These are phyloP conservation scores for Macrobrachium nipponense DNA, from an alignment of 1,140 invertebrate genomes.

Conservation along the genomic window DNA sequence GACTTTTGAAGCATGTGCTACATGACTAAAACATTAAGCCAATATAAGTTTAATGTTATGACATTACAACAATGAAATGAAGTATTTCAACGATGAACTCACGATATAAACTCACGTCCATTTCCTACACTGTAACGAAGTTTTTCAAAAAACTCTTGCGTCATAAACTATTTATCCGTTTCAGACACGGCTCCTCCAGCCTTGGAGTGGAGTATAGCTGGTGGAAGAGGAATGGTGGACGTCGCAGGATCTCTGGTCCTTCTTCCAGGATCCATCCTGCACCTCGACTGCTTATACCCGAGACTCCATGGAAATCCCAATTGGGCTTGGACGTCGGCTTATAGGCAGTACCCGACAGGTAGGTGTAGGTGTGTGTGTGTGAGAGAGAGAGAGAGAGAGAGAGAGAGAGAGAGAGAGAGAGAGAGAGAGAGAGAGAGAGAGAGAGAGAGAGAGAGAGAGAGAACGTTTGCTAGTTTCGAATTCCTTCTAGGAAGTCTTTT, in stretches of 20 bases:
- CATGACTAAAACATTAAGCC: no score
- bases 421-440: slow-evolving; percentile 32
- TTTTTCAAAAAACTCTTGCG: no score
- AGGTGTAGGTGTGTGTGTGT: slow-evolving; percentile 50
- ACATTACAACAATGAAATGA: no score
- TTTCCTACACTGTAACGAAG: background rate
- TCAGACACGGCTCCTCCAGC: slow-evolving; percentile 85
- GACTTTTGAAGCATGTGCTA: no score
- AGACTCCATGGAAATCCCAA: slow-evolving; percentile 81
- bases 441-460: background rate
- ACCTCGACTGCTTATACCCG: slow-evolving; percentile 85
- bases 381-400: slow-evolving; percentile 37
- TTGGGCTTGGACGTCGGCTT: slow-evolving; percentile 89
- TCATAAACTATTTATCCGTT: slow-evolving; percentile 31
- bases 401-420: slow-evolving; percentile 36
- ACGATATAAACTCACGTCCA: background rate
- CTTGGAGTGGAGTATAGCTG: slow-evolving; percentile 81
- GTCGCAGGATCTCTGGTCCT: slow-evolving; percentile 82
- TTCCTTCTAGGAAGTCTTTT: no score
- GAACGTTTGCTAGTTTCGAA: background rate
- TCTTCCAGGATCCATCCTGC: slow-evolving; percentile 83
- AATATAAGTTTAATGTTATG: no score
- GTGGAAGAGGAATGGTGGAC: slow-evolving; percentile 80
- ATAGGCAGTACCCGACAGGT: slow-evolving; percentile 82
- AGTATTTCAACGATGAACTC: background rate